A percentile compares a stretch with the other conserved stretches of the same genome.
Conservation (phyloP, 2,888 invertebrate genomes). For the Caradrina clavipalpis region DNA sequence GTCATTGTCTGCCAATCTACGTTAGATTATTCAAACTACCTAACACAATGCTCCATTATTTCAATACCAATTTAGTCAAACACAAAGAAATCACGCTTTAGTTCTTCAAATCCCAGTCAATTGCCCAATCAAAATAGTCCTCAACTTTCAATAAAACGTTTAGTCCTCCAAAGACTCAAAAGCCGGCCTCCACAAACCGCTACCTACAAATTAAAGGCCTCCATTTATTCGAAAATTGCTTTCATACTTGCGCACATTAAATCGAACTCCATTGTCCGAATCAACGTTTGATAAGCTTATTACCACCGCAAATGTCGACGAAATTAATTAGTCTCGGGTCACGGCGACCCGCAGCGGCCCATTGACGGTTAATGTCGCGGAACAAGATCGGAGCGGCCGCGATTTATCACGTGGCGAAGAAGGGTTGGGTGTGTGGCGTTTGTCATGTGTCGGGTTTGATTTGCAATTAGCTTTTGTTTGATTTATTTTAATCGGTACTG, state of each 20-base stretch:
- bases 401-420: conserved; percentile 48
- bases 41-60: not conserved
- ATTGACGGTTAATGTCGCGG: conserved; percentile 71
- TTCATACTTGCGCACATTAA: conserved; percentile 61
- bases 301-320: conserved; percentile 82
- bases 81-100: conserved; percentile 12
- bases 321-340: conserved; percentile 87
- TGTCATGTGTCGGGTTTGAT: conserved; percentile 10
- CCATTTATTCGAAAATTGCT: conserved; percentile 58
- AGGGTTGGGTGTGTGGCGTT: conserved; percentile 13
- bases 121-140: conserved; percentile 39
- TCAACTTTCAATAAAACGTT: conserved; percentile 46
- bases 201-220: conserved; percentile 56
- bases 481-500: not conserved
- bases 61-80: conserved; percentile 20
- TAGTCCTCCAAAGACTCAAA: conserved; percentile 50
- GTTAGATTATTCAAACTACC: conserved; percentile 1
- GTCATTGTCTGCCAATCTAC: no score
- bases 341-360: conserved; percentile 74
- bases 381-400: conserved; percentile 52
- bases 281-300: conserved; percentile 89
- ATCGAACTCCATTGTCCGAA: conserved; percentile 71
- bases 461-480: conserved; percentile 18
- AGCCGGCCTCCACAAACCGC: conserved; percentile 35
- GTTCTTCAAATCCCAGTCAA: conserved; percentile 27